Percentiles rank a stretch among this genome's conserved stretches.
phyloP scores from a whole-genome alignment of 2,797 vertebrate species.

The Anguilla marmorata region DNA sequence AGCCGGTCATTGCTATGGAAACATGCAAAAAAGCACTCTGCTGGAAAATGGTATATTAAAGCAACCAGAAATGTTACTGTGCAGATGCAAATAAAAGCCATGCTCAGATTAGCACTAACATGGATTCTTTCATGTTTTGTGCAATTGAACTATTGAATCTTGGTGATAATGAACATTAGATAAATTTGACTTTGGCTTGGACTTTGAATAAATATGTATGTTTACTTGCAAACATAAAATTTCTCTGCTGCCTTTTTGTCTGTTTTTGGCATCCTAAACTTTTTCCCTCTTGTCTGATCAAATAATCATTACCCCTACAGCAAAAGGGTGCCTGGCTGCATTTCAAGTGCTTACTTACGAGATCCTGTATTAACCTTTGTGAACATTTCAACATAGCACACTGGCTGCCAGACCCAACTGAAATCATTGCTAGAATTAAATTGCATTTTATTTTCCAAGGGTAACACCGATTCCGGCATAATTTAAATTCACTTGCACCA shows the following conservation, averaged over 20 bases:
- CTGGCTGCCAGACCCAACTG: background rate
- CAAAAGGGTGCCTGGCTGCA: background rate
- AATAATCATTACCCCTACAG: background rate
- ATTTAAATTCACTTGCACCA: background rate
- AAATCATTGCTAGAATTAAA: background rate
- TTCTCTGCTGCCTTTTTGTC: background rate
- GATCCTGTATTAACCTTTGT: background rate
- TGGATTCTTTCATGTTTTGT: background rate
- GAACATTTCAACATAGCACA: background rate
- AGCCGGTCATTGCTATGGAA: background rate
- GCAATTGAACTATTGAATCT: background rate
- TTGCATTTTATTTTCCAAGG: background rate
- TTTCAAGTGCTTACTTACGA: background rate
- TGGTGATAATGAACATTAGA: no score
- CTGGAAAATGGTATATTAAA: background rate
- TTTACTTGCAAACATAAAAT: background rate
- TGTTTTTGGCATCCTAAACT: background rate
- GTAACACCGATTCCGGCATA: background rate
- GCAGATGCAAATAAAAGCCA: background rate
- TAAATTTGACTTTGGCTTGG: background rate
- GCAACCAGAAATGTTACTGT: background rate
- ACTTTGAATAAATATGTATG: background rate
- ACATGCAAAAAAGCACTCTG: background rate
- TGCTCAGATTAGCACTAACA: background rate
- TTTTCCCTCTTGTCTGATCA: background rate